Evolutionary conservation across 2,888 invertebrate genomes (phyloP).

Genomic region (Eupithecia pulchellata): DNA sequence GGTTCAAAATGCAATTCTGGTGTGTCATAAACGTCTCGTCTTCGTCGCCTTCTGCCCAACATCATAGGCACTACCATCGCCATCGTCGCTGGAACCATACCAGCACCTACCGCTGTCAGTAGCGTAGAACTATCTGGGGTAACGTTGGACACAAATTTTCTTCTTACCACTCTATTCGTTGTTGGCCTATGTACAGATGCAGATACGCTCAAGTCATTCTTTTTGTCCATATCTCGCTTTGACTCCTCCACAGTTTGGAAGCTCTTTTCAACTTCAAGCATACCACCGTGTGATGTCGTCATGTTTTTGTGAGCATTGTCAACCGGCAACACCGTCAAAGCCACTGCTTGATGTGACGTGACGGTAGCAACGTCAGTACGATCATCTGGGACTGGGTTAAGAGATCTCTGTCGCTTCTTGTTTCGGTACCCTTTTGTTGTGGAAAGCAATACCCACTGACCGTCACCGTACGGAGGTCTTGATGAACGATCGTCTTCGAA

Average conservation of each 20-base stretch:
- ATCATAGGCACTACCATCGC: conserved; percentile 92
- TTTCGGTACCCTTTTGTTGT: conserved; percentile 91
- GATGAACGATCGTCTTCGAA: conserved; percentile 64
- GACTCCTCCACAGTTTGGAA: conserved; percentile 89
- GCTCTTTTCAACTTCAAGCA: conserved; percentile 90
- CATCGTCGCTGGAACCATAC: conserved; percentile 92
- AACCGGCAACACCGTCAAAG: conserved; percentile 90
- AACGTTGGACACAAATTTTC: conserved; percentile 66
- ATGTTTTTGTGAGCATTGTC: conserved; percentile 86
- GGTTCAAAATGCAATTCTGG: conserved; percentile 56
- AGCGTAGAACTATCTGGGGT: conserved; percentile 86
- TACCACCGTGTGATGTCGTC: conserved; percentile 89
- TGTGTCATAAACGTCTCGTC: conserved; percentile 57
- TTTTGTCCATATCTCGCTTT: conserved; percentile 73
- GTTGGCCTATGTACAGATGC: conserved; percentile 64
- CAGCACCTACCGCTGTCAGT: conserved; percentile 90
- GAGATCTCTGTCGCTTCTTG: conserved; percentile 77
- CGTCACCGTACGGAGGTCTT: conserved; percentile 88
- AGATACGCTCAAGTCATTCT: conserved; percentile 65
- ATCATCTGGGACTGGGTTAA: conserved; percentile 61
- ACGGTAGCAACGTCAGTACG: conserved; percentile 62
- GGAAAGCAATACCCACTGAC: conserved; percentile 91
- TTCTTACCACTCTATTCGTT: conserved; percentile 65
- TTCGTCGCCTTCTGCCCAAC: conserved; percentile 82
- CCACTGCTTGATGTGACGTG: conserved; percentile 84